Evolutionary conservation across 2,888 invertebrate species (phyloP).

Genomic region (Phengaris alcon): DNA sequence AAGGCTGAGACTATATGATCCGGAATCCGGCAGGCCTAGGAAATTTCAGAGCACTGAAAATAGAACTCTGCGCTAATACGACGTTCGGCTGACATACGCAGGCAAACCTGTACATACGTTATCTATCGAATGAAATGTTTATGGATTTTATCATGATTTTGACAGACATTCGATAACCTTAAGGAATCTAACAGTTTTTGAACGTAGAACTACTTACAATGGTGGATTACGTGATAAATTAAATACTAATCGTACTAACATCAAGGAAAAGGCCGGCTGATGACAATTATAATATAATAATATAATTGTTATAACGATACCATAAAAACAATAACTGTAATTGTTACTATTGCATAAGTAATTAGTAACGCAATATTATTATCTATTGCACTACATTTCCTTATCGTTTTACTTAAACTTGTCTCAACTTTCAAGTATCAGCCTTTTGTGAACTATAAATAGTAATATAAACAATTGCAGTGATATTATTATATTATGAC

Average conservation of each 20-base stretch:
- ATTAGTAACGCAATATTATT: not conserved
- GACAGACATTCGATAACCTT: too few relatives aligned
- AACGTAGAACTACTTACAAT: too few relatives aligned
- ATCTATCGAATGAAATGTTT: too few relatives aligned
- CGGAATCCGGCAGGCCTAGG: too few relatives aligned
- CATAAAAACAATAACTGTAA: not conserved
- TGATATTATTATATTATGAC: not conserved
- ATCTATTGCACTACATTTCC: slow-evolving; percentile 7
- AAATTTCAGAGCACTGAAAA: too few relatives aligned
- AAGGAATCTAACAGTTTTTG: too few relatives aligned
- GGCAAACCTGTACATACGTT: too few relatives aligned
- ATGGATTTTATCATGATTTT: too few relatives aligned
- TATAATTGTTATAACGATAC: not conserved
- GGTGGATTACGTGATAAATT: too few relatives aligned
- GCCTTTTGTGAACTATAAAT: not conserved
- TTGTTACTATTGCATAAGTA: not conserved
- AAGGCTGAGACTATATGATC: too few relatives aligned
- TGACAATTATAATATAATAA: not conserved
- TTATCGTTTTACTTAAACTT: slow-evolving; percentile 8
- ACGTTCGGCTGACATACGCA: too few relatives aligned
- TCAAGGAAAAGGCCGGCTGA: not conserved
- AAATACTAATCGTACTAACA: not conserved
- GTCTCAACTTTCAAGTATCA: not conserved
- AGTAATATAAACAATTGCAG: not conserved
- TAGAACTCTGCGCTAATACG: too few relatives aligned